phyloP scores from a whole-genome alignment of 1,140 invertebrate genomes.

The Neodiprion virginianus region DNA sequence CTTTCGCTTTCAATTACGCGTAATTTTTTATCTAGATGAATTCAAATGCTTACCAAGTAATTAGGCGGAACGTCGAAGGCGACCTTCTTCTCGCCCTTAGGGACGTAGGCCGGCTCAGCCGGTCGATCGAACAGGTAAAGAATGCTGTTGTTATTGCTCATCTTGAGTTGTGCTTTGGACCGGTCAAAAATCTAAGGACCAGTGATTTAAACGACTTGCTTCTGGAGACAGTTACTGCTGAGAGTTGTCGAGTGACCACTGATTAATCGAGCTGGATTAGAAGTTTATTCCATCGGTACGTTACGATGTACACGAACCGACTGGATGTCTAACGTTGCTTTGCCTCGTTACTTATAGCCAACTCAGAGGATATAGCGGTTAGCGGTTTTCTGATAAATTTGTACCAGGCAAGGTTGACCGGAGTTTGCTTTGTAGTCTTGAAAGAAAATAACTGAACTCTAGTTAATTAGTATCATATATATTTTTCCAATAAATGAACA shows the following conservation, averaged over 20 bases:
- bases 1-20: too few relatives aligned
- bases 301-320: neutral
- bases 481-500: too few relatives aligned
- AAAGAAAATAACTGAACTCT: too few relatives aligned
- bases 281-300: neutral
- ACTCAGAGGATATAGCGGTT: neutral
- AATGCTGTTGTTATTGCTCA: slow-evolving; percentile 30
- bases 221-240: neutral
- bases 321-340: neutral
- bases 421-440: too few relatives aligned
- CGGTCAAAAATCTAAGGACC: neutral
- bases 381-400: neutral
- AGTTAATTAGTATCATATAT: too few relatives aligned
- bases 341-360: neutral
- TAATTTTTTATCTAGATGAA: too few relatives aligned
- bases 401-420: neutral
- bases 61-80: slow-evolving; percentile 68
- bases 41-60: slow-evolving; percentile 57
- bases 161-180: neutral
- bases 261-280: neutral
- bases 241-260: neutral
- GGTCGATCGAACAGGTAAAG: slow-evolving; percentile 78
- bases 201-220: neutral
- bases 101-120: slow-evolving; percentile 73
- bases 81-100: slow-evolving; percentile 67